phyloP scores from a whole-genome alignment of 2,888 invertebrate genomes.

The Tinea pellionella region DNA sequence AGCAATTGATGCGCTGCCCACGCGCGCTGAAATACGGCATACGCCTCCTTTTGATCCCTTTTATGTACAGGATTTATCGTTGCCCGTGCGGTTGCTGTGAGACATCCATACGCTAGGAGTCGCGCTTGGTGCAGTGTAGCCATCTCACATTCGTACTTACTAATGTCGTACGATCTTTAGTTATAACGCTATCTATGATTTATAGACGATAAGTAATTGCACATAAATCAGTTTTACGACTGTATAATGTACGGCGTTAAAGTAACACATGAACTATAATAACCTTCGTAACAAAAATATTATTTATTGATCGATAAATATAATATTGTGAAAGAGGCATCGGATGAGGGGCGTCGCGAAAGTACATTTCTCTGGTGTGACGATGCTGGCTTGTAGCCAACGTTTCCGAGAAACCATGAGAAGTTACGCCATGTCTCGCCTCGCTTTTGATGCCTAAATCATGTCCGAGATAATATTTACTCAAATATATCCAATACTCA shows the following conservation, averaged over 20 bases:
- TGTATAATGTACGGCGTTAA: background rate
- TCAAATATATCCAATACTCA: slow-evolving; percentile 15
- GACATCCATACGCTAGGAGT: background rate
- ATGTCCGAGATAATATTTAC: slow-evolving; percentile 53
- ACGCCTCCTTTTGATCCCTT: slow-evolving; percentile 56
- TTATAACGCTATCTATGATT: slow-evolving; percentile 4
- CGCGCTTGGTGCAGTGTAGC: too few relatives aligned
- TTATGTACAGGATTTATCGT: slow-evolving; percentile 59
- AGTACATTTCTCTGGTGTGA: slow-evolving; percentile 10
- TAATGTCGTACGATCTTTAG: slow-evolving; percentile 1
- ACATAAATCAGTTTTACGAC: slow-evolving; percentile 10
- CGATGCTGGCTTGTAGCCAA: slow-evolving; percentile 44
- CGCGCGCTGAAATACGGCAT: slow-evolving; percentile 55
- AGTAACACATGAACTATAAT: background rate
- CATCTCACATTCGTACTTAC: background rate
- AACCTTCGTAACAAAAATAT: background rate
- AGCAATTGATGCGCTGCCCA: slow-evolving; percentile 57
- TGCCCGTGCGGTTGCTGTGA: background rate
- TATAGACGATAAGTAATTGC: slow-evolving; percentile 5
- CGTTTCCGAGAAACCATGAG: slow-evolving; percentile 61
- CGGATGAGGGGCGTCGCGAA: slow-evolving; percentile 10
- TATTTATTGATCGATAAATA: background rate
- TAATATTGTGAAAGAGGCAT: slow-evolving; percentile 4
- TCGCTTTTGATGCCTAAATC: slow-evolving; percentile 63
- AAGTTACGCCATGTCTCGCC: slow-evolving; percentile 66